phyloP scores from a whole-genome alignment of 2,888 invertebrate species.

The Machimus rusticus region DNA sequence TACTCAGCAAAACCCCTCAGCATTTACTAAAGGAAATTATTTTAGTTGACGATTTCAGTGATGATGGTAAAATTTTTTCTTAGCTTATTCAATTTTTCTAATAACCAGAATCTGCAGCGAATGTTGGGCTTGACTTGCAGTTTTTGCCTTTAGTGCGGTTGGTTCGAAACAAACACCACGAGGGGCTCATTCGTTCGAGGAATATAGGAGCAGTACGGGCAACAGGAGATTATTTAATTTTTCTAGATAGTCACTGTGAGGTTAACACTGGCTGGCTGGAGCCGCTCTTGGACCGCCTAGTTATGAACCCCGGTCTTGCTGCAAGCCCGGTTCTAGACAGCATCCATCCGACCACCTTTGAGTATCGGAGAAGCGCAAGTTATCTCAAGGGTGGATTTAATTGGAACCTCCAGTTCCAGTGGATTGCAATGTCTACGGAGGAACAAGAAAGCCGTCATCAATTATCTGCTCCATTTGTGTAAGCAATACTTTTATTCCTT shows the following conservation, averaged over 20 bases:
- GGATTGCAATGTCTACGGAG: conserved; percentile 57
- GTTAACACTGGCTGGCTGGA: conserved; percentile 62
- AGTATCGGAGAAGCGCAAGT: conserved; percentile 57
- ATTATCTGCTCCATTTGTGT: conserved; percentile 15
- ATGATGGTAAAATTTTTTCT: conserved; percentile 53
- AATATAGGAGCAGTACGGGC: conserved; percentile 58
- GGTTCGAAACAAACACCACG: conserved; percentile 53
- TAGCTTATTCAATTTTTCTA: background rate
- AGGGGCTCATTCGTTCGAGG: conserved; percentile 61
- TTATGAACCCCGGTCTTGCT: conserved; percentile 51
- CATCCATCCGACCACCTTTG: conserved; percentile 61
- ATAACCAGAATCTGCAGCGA: background rate
- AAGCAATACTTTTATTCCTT: conserved; percentile 25
- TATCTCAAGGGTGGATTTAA: conserved; percentile 64
- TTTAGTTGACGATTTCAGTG: conserved; percentile 57
- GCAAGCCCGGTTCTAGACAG: conserved; percentile 64
- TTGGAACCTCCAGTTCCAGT: conserved; percentile 65
- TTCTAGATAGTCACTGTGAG: conserved; percentile 64
- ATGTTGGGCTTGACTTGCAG: conserved; percentile 37
- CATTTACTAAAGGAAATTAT: conserved; percentile 56
- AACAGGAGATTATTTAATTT: conserved; percentile 59
- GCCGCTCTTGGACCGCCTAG: conserved; percentile 59
- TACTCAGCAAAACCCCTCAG: conserved; percentile 54
- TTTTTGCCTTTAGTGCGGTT: conserved; percentile 47
- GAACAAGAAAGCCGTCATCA: conserved; percentile 43